phyloP scores from a whole-genome alignment of 2,113 vertebrate genomes.

The Delphinapterus leucas region DNA sequence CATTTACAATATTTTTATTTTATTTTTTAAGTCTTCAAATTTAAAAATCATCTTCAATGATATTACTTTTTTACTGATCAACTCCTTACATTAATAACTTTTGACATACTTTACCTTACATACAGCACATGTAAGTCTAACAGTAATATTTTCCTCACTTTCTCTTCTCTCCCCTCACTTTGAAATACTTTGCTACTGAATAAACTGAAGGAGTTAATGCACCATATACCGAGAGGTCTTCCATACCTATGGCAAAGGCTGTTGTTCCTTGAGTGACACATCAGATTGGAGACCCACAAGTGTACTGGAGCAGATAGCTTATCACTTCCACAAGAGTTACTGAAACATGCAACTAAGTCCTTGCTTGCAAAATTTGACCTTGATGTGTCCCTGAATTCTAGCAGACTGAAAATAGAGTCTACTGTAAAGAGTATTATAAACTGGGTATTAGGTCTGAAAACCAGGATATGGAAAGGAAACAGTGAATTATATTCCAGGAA shows the following conservation, averaged over 20 bases:
- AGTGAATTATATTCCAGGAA: background rate
- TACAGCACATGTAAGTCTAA: background rate
- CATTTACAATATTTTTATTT: background rate
- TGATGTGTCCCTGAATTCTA: background rate
- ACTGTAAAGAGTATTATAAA: background rate
- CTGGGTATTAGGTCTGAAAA: constrained; percentile 7
- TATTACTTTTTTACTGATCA: background rate
- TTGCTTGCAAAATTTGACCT: constrained; percentile 32
- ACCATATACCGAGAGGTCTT: background rate
- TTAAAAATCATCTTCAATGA: background rate
- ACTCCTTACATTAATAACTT: background rate
- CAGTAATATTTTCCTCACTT: background rate
- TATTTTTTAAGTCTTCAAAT: background rate
- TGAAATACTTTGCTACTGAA: background rate
- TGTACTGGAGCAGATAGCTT: background rate
- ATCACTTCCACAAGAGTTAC: background rate
- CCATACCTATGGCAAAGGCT: background rate
- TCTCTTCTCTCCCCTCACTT: background rate
- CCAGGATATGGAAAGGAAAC: background rate
- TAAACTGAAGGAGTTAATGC: background rate
- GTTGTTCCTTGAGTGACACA: background rate
- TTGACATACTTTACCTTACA: background rate
- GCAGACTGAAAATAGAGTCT: background rate
- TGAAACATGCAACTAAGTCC: constrained; percentile 37
- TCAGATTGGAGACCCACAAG: background rate